Base-by-base conservation (phyloP, 2,797 vertebrate species). In the Neopelma chrysocephalum region DNA sequence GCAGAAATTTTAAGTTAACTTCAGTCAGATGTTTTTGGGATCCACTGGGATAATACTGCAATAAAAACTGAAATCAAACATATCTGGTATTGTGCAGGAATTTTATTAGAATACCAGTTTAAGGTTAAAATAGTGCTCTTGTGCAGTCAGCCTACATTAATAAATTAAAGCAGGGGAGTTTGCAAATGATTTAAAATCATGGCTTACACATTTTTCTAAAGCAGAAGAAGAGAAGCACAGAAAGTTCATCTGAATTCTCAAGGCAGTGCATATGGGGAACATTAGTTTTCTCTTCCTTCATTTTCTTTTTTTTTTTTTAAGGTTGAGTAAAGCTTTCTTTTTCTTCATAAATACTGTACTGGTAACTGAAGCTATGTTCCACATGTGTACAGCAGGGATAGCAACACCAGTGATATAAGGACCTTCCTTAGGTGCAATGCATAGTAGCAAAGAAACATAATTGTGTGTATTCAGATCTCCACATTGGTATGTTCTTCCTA, bases 11-110 rank as follows among this genome's bases (percentile, higher is more conserved):
- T 85, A 96, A 94, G 96, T 89, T 94, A 97, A 97, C 94, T 96
- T 92, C 89, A 96, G 50, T 96, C 94, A 97, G 96, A 96, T 96
- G 95, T 87, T 94, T 65, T 89, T 79, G 94, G 83, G 92, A 97
- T 96, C 78, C 91, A 95, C 78, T 95, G 84, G 75, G 94, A 96
- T 95, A 95, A 68, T 42, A 83, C 78, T 4, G 4, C 61, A 90
- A 91, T 94, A 97, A 96, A 95, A 97, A 58, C 81, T 89, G 80
- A 94, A 97, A 97, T 96, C 84, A 96, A 95, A 96, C 88, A 71
- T 96, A 83, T 90, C 82, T 96, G 89, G 87, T 95, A 96, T 90
- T 22, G 32, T 77, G 70, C 58, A 89, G 77, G 77, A 75, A 77
- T 95, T 96, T 93, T 93, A 94, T 87, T 91, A 87, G 51, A 83